Evolutionary conservation across 2,888 invertebrate species (phyloP), one percentile per base, ranked within the genome.

Genomic region (Mongoloraphidia duomilia): DNA sequence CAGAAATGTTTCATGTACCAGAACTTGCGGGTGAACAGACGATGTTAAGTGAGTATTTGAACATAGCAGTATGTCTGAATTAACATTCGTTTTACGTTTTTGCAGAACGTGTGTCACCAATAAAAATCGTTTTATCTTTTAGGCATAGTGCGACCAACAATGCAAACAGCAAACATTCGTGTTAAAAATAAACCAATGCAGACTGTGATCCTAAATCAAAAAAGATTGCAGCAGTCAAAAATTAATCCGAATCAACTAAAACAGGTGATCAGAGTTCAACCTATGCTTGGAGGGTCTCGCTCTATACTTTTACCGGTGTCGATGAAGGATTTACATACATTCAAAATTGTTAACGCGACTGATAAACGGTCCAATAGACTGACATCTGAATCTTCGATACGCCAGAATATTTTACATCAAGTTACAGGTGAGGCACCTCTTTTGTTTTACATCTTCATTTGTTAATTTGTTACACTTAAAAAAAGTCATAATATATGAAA

Each of bases 301-400:
- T 82, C 84, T 0, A 79, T 86, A 52, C 68, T 85, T 12, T 68
- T 86, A 17, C 85, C 85, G 1, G 78, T 84, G 8, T 81, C 78
- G 36, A 79, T 82, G 67, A 81, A 82, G 64, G 81, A 81, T 61
- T 72, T 84, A 49, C 79, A 78, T 56, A 78, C 80, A 1, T 79
- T 82, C 49, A 82, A 84, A 67, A 82, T 85, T 49, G 77, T 84
- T 46, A 83, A 82, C 57, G 76, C 81, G 0, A 70, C 78, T 1
- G 74, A 75, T 55, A 60, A 77, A 53, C 26, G 26, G 6, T 26
- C 26, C 26, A 26, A 6, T 26, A 26, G 6, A 26, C 3, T 26
- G 26, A 26, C 26, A 1, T 26, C 26, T 26, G 26, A 26, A 6
- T 26, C 26, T 26, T 26, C 26, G 6, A 26, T 26, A 26, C 26